phyloP scores from a whole-genome alignment of 1,140 invertebrate genomes.

The Bactericera cockerelli region DNA sequence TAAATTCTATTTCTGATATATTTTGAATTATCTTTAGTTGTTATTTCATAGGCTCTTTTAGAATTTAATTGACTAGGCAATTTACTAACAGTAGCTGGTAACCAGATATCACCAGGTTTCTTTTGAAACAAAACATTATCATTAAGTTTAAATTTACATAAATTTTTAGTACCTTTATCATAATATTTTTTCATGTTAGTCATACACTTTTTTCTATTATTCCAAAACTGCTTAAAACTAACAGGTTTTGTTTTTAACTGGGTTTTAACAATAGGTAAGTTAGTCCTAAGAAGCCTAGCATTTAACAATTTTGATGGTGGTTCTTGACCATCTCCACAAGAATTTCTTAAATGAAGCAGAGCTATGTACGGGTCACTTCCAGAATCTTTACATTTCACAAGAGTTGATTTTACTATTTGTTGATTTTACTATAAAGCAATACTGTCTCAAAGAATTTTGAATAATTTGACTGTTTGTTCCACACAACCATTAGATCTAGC shows the following conservation, averaged over 20 bases:
- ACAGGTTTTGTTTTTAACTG: background rate
- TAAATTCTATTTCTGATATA: background rate
- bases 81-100: background rate
- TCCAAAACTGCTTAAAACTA: background rate
- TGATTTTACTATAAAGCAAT: too few relatives aligned
- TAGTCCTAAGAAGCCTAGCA: conserved; percentile 24
- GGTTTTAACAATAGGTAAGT: background rate
- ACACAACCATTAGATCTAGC: conserved; percentile 17
- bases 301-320: background rate
- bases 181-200: background rate
- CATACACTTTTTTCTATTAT: background rate
- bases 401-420: conserved; percentile 12
- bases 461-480: conserved; percentile 17
- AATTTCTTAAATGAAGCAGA: conserved; percentile 6
- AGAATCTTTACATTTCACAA: conserved; percentile 8
- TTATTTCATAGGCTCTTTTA: background rate
- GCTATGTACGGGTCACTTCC: conserved; percentile 6
- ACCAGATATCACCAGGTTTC: conserved; percentile 29
- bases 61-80: background rate
- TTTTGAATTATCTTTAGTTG: background rate
- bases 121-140: conserved; percentile 10
- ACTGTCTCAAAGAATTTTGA: too few relatives aligned
- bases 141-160: background rate
- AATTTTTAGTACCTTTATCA: background rate
- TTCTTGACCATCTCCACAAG: background rate